phyloP scores from a whole-genome alignment of 1,140 invertebrate genomes.

The Zaprionus vittiger region DNA sequence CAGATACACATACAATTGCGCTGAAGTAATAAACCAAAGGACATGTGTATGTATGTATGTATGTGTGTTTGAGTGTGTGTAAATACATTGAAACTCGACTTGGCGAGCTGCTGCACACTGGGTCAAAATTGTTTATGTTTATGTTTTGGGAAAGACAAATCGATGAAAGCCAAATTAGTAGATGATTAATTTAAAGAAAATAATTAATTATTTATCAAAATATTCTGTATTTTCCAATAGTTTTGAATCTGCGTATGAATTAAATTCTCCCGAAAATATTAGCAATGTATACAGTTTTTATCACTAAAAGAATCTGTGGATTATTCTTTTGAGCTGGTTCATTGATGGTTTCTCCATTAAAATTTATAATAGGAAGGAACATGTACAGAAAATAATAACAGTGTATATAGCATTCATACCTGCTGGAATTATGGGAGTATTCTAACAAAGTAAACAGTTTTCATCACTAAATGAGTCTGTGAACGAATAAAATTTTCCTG shows the following conservation, averaged over 20 bases:
- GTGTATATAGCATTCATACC: too few species aligned
- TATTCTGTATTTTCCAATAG: too few species aligned
- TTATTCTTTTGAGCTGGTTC: too few species aligned
- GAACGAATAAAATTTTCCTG: too few species aligned
- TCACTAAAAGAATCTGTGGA: too few species aligned
- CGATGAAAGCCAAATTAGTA: background rate
- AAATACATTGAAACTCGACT: conserved; percentile 14
- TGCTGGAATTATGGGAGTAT: too few species aligned
- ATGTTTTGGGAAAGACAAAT: background rate
- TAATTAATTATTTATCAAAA: background rate
- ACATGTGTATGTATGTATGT: conserved; percentile 13
- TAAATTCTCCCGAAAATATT: too few species aligned
- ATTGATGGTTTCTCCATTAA: too few species aligned
- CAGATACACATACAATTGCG: conserved; percentile 16
- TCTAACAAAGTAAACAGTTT: background rate
- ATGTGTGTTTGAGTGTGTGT: conserved; percentile 27
- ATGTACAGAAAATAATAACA: too few species aligned
- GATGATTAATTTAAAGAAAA: background rate
- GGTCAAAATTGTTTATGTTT: conserved; percentile 40
- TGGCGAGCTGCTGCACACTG: conserved; percentile 62
- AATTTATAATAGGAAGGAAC: too few species aligned
- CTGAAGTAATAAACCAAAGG: conserved; percentile 39
- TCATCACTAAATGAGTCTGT: background rate
- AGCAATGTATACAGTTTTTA: too few species aligned
- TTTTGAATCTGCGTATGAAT: too few species aligned